These are phyloP conservation scores for Actenoides hombroni DNA, from an alignment of 2,113 vertebrate species.

Conservation along the genomic window DNA sequence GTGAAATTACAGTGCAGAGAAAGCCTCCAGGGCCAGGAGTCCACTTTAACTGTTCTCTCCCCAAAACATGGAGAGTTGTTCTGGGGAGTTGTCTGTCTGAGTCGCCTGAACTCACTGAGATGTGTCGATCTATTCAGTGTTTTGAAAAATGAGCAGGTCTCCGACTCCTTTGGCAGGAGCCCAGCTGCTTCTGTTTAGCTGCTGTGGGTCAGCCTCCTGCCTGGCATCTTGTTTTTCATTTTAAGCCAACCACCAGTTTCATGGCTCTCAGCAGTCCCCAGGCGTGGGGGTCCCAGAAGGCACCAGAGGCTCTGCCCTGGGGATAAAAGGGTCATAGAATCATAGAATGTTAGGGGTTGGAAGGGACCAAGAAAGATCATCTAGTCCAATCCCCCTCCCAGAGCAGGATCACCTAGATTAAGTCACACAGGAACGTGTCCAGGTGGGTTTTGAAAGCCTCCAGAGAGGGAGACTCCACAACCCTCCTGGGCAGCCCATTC, in stretches of 20 bases:
- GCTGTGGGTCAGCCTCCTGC: neutral
- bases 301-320: neutral
- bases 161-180: neutral
- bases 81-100: neutral
- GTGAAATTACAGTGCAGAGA: neutral
- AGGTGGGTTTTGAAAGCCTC: too few relatives aligned
- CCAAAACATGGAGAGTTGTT: neutral
- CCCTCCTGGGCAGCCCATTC: too few relatives aligned
- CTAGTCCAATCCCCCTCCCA: too few relatives aligned
- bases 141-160: neutral
- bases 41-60: neutral
- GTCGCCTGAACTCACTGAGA: neutral
- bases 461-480: too few relatives aligned
- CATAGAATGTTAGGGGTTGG: too few relatives aligned
- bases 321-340: neutral
- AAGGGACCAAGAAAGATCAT: too few relatives aligned
- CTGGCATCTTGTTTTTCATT: neutral
- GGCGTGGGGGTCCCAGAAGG: neutral
- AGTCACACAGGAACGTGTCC: too few relatives aligned
- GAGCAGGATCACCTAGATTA: too few relatives aligned
- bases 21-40: neutral
- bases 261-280: neutral
- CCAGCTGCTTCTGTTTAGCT: neutral
- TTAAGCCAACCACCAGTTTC: neutral
- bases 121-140: rapidly evolving